A percentile compares a stretch with the other conserved stretches of the same genome.
phyloP scores from a whole-genome alignment of 2,888 invertebrate species.

The Carpatolechia fugitivella region DNA sequence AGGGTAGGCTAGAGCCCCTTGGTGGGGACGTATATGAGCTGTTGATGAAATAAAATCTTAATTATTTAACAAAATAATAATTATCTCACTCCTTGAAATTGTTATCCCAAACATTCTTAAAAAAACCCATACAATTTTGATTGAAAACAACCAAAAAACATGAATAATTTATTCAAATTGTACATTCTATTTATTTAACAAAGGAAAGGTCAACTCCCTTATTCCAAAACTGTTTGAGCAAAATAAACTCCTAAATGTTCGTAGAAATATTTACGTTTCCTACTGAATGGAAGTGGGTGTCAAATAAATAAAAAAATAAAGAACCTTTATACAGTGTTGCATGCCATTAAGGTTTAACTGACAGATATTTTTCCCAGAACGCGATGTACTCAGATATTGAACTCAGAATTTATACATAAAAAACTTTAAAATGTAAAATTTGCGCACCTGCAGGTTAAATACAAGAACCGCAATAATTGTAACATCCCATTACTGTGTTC shows the following conservation, averaged over 20 bases:
- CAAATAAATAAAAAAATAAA: constrained; percentile 16
- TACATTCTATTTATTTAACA: not conserved
- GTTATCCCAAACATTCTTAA: not conserved
- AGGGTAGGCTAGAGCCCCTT: too few species aligned
- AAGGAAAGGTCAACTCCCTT: constrained; percentile 12
- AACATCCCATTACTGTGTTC: too few species aligned
- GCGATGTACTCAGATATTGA: constrained; percentile 8
- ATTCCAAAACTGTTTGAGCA: constrained; percentile 10
- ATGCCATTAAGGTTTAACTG: constrained; percentile 8
- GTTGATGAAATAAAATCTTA: too few species aligned
- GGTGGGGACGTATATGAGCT: too few species aligned
- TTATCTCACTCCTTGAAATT: too few species aligned
- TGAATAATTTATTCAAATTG: not conserved
- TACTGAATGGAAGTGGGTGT: not conserved
- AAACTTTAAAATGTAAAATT: not conserved
- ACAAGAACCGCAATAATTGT: too few species aligned
- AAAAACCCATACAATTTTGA: not conserved
- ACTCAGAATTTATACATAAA: not conserved
- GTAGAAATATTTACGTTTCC: constrained; percentile 10
- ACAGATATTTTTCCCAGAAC: constrained; percentile 6
- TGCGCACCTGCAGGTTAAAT: not conserved
- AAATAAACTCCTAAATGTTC: constrained; percentile 9
- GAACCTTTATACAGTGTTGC: constrained; percentile 10
- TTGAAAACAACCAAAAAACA: not conserved
- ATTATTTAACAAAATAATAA: not conserved